Conservation (phyloP, 1,140 invertebrate genomes). For the Trialeurodes vaporariorum region DNA sequence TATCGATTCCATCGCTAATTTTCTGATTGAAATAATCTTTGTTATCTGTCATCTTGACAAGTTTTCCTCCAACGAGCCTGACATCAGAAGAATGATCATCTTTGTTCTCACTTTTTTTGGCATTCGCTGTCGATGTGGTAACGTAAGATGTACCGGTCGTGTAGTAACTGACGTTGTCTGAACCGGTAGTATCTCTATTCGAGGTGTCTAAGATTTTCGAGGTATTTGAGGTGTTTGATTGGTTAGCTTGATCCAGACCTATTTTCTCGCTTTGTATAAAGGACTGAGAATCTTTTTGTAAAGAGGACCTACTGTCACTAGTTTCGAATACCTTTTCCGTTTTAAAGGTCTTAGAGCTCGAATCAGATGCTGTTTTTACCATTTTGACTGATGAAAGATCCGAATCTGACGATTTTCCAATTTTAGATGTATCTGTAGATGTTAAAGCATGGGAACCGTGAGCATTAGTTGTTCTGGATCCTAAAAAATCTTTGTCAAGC, state of each 20-base stretch:
- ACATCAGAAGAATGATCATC: conserved; percentile 6
- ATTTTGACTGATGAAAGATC: not conserved
- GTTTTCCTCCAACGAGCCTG: conserved; percentile 21
- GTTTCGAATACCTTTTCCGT: not conserved
- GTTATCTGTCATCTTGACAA: conserved; percentile 12
- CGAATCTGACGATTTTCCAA: not conserved
- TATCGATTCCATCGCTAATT: not conserved
- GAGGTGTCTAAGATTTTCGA: not conserved
- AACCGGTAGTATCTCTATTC: not conserved
- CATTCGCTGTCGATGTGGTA: not conserved
- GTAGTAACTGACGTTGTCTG: not conserved
- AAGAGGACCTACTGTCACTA: not conserved
- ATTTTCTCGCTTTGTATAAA: conserved; percentile 3
- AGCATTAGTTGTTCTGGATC: too few species aligned
- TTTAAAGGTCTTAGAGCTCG: not conserved
- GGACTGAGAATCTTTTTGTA: not conserved
- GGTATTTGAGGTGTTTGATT: not conserved
- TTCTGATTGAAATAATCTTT: not conserved
- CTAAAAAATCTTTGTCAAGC: too few species aligned
- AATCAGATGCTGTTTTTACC: not conserved
- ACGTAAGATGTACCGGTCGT: conserved; percentile 3
- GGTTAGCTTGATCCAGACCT: not conserved
- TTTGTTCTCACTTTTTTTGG: not conserved
- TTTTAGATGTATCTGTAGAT: too few species aligned
- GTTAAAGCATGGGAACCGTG: too few species aligned